Evolutionary conservation across 2,113 vertebrate species (phyloP), one percentile per base, ranked within the genome.

Genomic region (Asarcornis scutulata): DNA sequence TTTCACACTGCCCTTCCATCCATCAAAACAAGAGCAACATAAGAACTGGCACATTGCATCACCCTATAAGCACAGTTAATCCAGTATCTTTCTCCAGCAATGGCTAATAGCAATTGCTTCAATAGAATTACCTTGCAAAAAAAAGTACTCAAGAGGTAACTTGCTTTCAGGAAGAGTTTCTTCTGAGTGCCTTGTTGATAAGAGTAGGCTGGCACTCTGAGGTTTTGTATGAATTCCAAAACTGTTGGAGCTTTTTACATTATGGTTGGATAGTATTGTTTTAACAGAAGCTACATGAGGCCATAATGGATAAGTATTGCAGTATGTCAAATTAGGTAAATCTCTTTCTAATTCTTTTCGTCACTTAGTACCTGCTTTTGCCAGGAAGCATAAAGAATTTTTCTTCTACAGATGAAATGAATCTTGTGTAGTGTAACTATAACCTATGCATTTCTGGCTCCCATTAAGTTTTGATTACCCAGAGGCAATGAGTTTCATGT

Each of bases 401-500:
- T 63, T 6, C 34, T 86, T 73, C 69, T 66, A 36, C 25, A 88
- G 17, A 42, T 78, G 31, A 88, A 96, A 93, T 76, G 7, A 96
- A 84, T 87, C 73, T 50, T 82, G 23, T 88, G 21, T 62, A 83
- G 56, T 46, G 62, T 56, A 91, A 72, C 69, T 77, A 27, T 80
- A 90, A 92, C 86, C 83, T 88, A 82, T 36, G 40, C 21, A 46
- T 82, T 95, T 91, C 86, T 95, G 88, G 63, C 63, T 96, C 53
- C 38, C 15, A 86, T 74, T 86, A 93, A 83, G 83, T 21, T 89
- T 88, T 82, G 73, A 84, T 59, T 73, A 82, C 84, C 58, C 27
- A 92, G 66, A 93, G 48, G 48, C 69, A 92, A 92, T 62, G 62
- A 88, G 86, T 92, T 96, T 96, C 83, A 69, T 34, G 69, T 92